Base-by-base conservation (phyloP, 2,797 vertebrate species). In the Borostomias antarcticus region DNA sequence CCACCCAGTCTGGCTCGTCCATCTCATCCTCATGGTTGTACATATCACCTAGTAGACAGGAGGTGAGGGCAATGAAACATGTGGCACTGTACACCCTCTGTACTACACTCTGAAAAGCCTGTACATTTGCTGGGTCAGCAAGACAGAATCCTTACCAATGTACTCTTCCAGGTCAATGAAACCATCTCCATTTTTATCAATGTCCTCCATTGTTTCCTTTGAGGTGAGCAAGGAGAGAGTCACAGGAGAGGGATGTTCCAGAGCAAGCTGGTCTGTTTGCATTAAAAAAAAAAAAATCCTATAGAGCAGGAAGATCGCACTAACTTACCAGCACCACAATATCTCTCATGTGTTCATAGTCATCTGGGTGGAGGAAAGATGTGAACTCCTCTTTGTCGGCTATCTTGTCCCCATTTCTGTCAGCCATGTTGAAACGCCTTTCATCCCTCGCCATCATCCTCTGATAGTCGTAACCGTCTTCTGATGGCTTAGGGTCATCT, bases 121-220 rank as follows among this genome's bases (percentile, higher is more conserved):
- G n/a, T n/a, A n/a, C n/a, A n/a, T n/a, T n/a, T n/a, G n/a, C n/a
- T n/a, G n/a, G n/a, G n/a, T n/a, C n/a, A n/a, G n/a, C n/a, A n/a
- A n/a, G n/a, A n/a, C n/a, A n/a, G n/a, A n/a, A n/a, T n/a, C 79
- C 91, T 94, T 76, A 98, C 96, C 95, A 0, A 98, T 96, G 79
- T 96, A 98, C 30, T 98, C 96, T 40, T 96, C 89, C 59, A 97
- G 78, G 75, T 97, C 91, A 6, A 98, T 96, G 82, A 95, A 92
- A 4, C 96, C 95, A 10, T 98, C 96, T 1, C 92, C 92, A 11
- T 98, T 94, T 88, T 95, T 95, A 85, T 98, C 96, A 5, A 97
- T 95, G 83, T 98, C 96, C 64, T 98, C 96, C 81, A 98, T 94
- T 0, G 96, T 96, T 85, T 98, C 96, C 96, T 98, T 67, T 32